These are phyloP conservation scores for Progne subis DNA, from an alignment of 2,113 vertebrate species.

Conservation along the genomic window DNA sequence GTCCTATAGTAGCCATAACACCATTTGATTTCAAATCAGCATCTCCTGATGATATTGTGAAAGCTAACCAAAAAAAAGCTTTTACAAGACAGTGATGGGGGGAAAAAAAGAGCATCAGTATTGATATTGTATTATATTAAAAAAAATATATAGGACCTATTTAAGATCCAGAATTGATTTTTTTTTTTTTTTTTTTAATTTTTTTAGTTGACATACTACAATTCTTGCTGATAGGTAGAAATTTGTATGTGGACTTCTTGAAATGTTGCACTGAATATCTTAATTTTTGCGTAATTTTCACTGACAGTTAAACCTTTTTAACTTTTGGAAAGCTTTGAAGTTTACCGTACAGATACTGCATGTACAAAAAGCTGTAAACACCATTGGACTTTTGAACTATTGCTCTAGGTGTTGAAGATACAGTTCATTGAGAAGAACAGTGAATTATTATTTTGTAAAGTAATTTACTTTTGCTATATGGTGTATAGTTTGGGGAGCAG, in stretches of 20 bases:
- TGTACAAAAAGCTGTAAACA: neutral
- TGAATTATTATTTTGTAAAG: neutral
- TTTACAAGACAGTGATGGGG: slow-evolving; percentile 81
- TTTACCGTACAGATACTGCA: neutral
- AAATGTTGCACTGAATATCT: slow-evolving; percentile 69
- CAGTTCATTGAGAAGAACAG: neutral
- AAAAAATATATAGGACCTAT: slow-evolving; percentile 9
- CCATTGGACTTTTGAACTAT: neutral
- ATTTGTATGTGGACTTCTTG: slow-evolving; percentile 41
- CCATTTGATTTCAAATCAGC: slow-evolving; percentile 91
- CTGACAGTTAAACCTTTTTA: slow-evolving; percentile 11
- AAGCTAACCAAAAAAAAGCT: slow-evolving; percentile 88
- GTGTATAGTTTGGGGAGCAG: neutral
- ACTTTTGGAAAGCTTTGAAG: slow-evolving; percentile 10
- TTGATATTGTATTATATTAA: slow-evolving; percentile 16
- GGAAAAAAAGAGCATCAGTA: neutral
- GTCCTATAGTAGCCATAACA: slow-evolving; percentile 75
- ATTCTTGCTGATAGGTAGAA: slow-evolving; percentile 46
- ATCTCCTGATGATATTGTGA: slow-evolving; percentile 95
- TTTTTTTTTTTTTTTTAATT: slow-evolving; percentile 62
- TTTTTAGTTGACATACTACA: slow-evolving; percentile 42
- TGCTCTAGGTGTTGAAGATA: neutral
- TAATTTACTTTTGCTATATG: neutral
- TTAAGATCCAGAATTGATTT: slow-evolving; percentile 25
- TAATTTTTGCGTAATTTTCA: slow-evolving; percentile 30